Evolutionary conservation across 2,888 invertebrate genomes (phyloP), one percentile per base, ranked within the genome.

Genomic region (Pammene fasciana): DNA sequence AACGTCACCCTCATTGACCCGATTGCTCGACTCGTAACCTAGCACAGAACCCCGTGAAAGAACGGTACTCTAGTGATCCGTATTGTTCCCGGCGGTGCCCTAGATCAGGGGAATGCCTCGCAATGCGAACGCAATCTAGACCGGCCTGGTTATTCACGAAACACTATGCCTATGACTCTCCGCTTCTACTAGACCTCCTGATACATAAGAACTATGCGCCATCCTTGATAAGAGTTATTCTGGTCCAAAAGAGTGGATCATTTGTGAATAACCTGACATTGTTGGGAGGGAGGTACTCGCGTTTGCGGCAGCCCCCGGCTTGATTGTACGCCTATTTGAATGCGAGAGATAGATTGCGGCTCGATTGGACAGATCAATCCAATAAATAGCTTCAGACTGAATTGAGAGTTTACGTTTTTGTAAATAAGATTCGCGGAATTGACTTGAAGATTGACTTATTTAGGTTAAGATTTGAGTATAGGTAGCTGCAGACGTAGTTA

Each of bases 121-220:
- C 62, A 62, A 50, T 41, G 88, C 82, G 89, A 87, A 87, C 86
- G 88, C 90, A 89, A 90, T 90, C 87, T 89, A 86, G 85, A 78
- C 81, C 75, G 77, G 82, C 82, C 88, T 89, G 88, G 89, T 88
- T 83, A 83, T 59, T 59, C 59, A 59, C 34, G 45, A 59, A 26
- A 6, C 11, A 50, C 13, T 11, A 26, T n/a, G 5, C 36, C 10
- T 50, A 11, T 36, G 13, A 7, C n/a, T 10, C 41, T 16, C 56
- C 41, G 0, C 13, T 9, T 13, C n/a, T 8, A 41, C 13, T 26
- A 18, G 43, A 57, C 43, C 18, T 16, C 6, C 16, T 6, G 16
- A 38, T 41, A 41, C 16, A 11, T 41, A 18, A 10, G 7, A 5
- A 18, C 41, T 13, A 26, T 10, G 45, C 45, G n/a, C 10, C 45